Evolutionary conservation across 2,888 invertebrate species (phyloP).

Genomic region (Dicyrtomina minuta): DNA sequence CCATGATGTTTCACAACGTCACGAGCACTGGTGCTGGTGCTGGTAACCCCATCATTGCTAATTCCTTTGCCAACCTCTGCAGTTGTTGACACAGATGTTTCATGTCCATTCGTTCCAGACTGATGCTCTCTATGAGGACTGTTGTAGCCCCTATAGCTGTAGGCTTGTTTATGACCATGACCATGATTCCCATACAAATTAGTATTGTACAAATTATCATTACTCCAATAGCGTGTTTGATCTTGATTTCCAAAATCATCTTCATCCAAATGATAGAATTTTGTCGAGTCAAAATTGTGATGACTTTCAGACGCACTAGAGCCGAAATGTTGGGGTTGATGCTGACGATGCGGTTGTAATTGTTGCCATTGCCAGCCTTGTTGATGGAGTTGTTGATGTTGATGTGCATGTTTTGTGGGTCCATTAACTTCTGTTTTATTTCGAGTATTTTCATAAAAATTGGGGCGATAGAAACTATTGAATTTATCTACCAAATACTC

Average conservation of each 20-base stretch:
- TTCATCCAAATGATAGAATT: conserved; percentile 17
- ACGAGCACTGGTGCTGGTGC: background rate
- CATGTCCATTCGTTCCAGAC: conserved; percentile 6
- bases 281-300: conserved; percentile 9
- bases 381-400: background rate
- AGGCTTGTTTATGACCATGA: background rate
- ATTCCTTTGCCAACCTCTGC: background rate
- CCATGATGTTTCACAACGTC: background rate
- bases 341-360: conserved; percentile 13
- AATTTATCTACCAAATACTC: conserved; percentile 27
- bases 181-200: conserved; percentile 1
- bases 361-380: conserved; percentile 28
- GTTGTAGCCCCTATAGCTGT: background rate
- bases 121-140: background rate
- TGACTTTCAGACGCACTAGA: background rate
- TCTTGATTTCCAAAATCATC: background rate
- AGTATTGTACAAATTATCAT: background rate
- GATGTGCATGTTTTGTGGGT: background rate
- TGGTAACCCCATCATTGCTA: background rate
- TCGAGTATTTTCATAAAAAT: background rate
- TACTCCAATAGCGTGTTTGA: background rate
- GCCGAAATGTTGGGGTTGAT: too few species aligned
- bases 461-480: background rate
- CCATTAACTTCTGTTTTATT: conserved; percentile 13
- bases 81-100: conserved; percentile 23